Evolutionary conservation across 2,888 invertebrate genomes (phyloP), one percentile per base, ranked within the genome.

Genomic region (Bhutanitis thaidina): DNA sequence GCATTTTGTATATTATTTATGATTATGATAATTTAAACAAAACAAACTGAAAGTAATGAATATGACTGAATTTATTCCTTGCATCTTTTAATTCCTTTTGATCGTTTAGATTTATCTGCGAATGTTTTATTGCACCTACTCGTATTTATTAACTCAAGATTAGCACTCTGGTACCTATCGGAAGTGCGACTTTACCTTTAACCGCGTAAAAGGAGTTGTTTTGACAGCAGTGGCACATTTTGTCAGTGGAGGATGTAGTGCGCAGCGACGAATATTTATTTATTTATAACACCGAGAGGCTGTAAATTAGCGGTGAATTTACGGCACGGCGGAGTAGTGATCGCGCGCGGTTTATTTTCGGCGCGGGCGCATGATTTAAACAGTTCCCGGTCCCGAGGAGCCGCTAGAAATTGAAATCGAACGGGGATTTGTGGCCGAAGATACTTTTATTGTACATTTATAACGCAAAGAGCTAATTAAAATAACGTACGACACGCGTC

Each of bases 301-400:
- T 77, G 88, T 90, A 90, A 89, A 90, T 90, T 90, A 90, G 81
- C 83, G 74, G 77, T 76, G 76, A 86, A 90, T 89, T 86, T 88
- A 87, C 84, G 79, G 75, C 78, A 74, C 65, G 67, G 65, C 74
- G 72, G 75, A 75, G 81, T 69, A 81, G 78, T 78, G 81, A 80
- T 81, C 83, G 72, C 65, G 76, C 74, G 67, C 74, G 68, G 80
- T 80, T 77, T 89, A 89, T 89, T 89, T 89, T 82, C 61, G 77
- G 84, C 71, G 69, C 71, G 65, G 58, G 77, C 76, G 80, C 77
- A 80, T 82, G 83, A 83, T 86, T 86, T 84, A 85, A 81, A 78
- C 81, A 77, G 77, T 75, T 77, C 74, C 67, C 75, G 66, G 71
- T 64, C n/a, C n/a, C n/a, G 66, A 64, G 53, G 60, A 43, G 61